Base-by-base conservation (phyloP, 2,113 vertebrate genomes). In the Antennarius striatus region DNA sequence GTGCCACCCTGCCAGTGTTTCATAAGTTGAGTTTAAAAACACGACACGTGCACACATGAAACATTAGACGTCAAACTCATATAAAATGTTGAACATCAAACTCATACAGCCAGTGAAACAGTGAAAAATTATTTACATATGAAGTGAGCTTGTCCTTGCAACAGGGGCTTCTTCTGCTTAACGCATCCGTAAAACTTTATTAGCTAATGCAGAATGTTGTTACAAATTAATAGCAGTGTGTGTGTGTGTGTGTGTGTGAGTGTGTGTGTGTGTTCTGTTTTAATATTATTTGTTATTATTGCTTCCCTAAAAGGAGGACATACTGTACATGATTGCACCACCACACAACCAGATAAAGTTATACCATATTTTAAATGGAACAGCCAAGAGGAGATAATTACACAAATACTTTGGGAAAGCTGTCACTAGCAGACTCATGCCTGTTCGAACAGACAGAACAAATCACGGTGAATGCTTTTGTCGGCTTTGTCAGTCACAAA, bases 341-440 rank as follows among this genome's bases (percentile, higher is more conserved):
- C 32, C 32, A 36, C 4, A 36, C 7, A 5, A 36, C 2, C 32
- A 36, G 32, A 36, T 36, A 36, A 36, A 36, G 32, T 36, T 36
- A 7, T 5, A 7, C 10, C 42, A 42, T 56, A 56, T 4, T n/a
- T 14, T 10, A 15, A 56, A 51, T 12, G 30, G 15, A 64, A 56
- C 56, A 2, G 30, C 15, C 45, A 73, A 55, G 65, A 54, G 74
- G 61, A 80, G 79, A 71, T 63, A 81, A 82, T 82, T 61, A 66
- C 60, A 61, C 55, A 39, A 75, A 83, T 86, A 76, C 73, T 81
- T 85, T 59, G 50, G 73, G 71, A 56, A 73, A 76, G 64, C 71
- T 72, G 64, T 82, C 74, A 81, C 16, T 56, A 67, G 54, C 17
- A 71, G 71, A 81, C 69, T 61, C 58, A 78, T 22, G 11, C 56